Evolutionary conservation across 1,140 invertebrate species (phyloP).

Genomic region (Ruditapes philippinarum): DNA sequence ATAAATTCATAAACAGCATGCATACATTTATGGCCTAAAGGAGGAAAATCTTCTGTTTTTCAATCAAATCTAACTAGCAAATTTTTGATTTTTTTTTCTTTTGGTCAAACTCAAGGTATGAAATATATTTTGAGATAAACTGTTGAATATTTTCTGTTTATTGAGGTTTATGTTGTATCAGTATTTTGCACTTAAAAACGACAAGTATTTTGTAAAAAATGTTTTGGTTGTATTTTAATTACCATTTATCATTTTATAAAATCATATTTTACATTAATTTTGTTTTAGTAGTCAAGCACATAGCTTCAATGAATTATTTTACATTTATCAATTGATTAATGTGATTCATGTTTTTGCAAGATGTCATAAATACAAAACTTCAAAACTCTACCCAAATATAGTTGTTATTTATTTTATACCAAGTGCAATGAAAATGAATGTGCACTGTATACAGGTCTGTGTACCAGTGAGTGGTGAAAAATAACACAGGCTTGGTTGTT

Average conservation of each 20-base stretch:
- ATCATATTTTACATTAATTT: constrained; percentile 42
- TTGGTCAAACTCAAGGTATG: too few species aligned
- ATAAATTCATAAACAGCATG: too few species aligned
- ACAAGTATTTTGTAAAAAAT: constrained; percentile 33
- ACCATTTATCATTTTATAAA: constrained; percentile 27
- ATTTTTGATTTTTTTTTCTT: too few species aligned
- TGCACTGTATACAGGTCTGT: too few species aligned
- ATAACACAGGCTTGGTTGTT: too few species aligned
- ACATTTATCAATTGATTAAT: constrained; percentile 42
- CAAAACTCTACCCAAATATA: background rate
- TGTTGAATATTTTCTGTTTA: background rate
- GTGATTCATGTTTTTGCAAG: constrained; percentile 55
- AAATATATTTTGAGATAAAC: background rate
- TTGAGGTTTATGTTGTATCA: constrained; percentile 20
- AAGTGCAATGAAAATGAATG: too few species aligned
- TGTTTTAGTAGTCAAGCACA: constrained; percentile 38
- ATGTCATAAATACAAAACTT: constrained; percentile 44
- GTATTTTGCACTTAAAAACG: constrained; percentile 30
- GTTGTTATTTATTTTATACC: too few species aligned
- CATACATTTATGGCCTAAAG: too few species aligned
- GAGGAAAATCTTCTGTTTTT: too few species aligned
- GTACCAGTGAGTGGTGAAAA: too few species aligned
- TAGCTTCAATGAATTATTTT: constrained; percentile 34
- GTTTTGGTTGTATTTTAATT: constrained; percentile 13
- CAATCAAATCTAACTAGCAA: too few species aligned